Conservation (phyloP, 2,888 invertebrate genomes). For the Eupithecia pulchellata region DNA sequence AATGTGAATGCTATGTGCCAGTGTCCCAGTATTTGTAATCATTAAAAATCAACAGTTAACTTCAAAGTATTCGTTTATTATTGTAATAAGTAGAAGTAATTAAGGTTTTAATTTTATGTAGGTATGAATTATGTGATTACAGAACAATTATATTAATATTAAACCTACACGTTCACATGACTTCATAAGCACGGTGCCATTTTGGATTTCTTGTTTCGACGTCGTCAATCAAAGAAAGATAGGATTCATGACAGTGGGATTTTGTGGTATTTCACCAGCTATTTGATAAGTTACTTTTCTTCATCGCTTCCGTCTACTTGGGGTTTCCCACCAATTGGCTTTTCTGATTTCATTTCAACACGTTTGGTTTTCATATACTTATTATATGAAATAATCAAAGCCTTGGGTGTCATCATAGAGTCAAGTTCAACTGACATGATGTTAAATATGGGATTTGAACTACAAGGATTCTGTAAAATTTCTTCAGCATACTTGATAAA, state of each 20-base stretch:
- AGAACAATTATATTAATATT: no score
- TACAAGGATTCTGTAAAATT: background rate
- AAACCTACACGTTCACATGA: background rate
- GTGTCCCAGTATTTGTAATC: no score
- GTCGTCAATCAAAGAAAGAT: background rate
- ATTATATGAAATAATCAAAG: background rate
- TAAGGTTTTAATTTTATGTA: no score
- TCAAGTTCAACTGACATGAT: conserved; percentile 1
- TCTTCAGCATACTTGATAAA: background rate
- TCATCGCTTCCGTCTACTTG: background rate
- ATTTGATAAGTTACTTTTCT: background rate
- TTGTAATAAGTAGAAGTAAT: no score
- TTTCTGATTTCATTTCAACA: background rate
- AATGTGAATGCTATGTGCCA: background rate
- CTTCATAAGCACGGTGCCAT: background rate
- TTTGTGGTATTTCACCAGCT: background rate
- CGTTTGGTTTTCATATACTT: background rate
- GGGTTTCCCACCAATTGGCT: background rate
- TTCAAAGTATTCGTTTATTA: no score
- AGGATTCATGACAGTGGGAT: background rate
- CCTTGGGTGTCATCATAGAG: background rate
- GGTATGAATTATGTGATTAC: no score
- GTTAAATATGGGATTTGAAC: background rate
- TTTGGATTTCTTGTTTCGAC: background rate
- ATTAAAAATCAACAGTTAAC: no score